Conservation (phyloP, 2,888 invertebrate species). For the Lymantria dispar region DNA sequence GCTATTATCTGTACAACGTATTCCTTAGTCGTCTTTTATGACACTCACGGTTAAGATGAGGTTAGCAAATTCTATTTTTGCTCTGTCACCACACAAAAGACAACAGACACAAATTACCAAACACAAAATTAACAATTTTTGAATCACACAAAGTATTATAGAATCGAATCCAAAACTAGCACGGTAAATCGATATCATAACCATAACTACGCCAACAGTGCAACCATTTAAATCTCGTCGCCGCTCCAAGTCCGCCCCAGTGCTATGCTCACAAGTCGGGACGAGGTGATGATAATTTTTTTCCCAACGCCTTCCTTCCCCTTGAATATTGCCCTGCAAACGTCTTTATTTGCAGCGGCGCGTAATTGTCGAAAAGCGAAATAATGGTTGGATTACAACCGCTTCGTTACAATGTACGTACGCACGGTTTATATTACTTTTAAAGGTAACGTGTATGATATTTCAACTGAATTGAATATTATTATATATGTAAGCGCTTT, state of each 20-base stretch:
- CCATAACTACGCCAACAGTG: too few relatives aligned
- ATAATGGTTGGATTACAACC: constrained; percentile 42
- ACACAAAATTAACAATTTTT: too few relatives aligned
- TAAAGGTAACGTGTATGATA: constrained; percentile 20
- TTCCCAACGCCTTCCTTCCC: constrained; percentile 45
- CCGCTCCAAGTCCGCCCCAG: constrained; percentile 15
- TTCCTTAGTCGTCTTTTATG: too few relatives aligned
- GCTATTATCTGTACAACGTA: too few relatives aligned
- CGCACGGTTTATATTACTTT: constrained; percentile 25
- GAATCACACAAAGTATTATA: too few relatives aligned
- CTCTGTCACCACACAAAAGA: too few relatives aligned
- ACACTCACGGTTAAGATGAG: too few relatives aligned
- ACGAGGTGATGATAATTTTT: constrained; percentile 65
- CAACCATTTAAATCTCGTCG: too few relatives aligned
- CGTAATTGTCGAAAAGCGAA: constrained; percentile 52
- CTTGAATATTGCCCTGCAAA: constrained; percentile 48
- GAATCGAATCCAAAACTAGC: too few relatives aligned
- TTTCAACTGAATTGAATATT: constrained; percentile 24
- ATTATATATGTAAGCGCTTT: constrained; percentile 4
- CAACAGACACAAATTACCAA: too few relatives aligned
- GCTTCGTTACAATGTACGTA: constrained; percentile 14
- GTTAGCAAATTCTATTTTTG: too few relatives aligned
- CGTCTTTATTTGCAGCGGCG: constrained; percentile 54
- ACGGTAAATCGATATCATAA: too few relatives aligned
- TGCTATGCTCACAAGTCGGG: constrained; percentile 17